phyloP scores from a whole-genome alignment of 2,888 invertebrate genomes.

The Archaeoteleia sp. region DNA sequence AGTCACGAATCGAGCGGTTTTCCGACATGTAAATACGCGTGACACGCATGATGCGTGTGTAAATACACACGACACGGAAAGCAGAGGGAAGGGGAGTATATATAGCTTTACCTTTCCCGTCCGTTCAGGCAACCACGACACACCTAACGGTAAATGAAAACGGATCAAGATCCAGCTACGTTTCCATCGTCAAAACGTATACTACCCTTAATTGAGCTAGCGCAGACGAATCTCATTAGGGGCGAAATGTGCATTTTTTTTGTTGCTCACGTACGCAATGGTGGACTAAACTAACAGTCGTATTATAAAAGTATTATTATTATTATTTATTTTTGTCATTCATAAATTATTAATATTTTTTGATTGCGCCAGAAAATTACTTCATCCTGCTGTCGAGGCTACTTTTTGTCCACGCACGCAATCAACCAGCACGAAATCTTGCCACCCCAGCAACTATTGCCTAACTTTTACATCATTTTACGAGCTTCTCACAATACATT shows the following conservation, averaged over 20 bases:
- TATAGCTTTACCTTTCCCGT: slow-evolving; percentile 35
- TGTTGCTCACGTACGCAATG: no score
- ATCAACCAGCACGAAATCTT: slow-evolving; percentile 35
- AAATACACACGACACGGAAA: slow-evolving; percentile 27
- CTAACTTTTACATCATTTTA: slow-evolving; percentile 7
- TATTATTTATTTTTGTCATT: slow-evolving; percentile 10
- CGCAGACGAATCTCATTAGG: no score
- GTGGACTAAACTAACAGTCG: no score
- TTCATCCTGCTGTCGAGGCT: slow-evolving; percentile 35
- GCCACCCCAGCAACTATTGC: slow-evolving; percentile 9
- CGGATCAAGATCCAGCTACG: slow-evolving; percentile 26
- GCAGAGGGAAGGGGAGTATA: slow-evolving; percentile 4
- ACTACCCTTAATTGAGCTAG: slow-evolving; percentile 29
- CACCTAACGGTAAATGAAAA: slow-evolving; percentile 43
- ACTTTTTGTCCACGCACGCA: slow-evolving; percentile 31
- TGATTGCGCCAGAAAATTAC: slow-evolving; percentile 40
- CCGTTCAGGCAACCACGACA: slow-evolving; percentile 30
- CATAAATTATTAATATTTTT: slow-evolving; percentile 21
- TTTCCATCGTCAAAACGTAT: slow-evolving; percentile 22
- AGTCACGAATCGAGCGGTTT: no score
- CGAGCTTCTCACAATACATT: slow-evolving; percentile 18
- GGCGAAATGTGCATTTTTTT: no score
- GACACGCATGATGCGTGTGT: slow-evolving; percentile 21
- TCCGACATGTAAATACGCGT: no score
- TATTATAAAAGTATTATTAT: slow-evolving; percentile 20